These are phyloP conservation scores for Motacilla alba DNA, from an alignment of 2,113 vertebrate species.

Conservation along the genomic window DNA sequence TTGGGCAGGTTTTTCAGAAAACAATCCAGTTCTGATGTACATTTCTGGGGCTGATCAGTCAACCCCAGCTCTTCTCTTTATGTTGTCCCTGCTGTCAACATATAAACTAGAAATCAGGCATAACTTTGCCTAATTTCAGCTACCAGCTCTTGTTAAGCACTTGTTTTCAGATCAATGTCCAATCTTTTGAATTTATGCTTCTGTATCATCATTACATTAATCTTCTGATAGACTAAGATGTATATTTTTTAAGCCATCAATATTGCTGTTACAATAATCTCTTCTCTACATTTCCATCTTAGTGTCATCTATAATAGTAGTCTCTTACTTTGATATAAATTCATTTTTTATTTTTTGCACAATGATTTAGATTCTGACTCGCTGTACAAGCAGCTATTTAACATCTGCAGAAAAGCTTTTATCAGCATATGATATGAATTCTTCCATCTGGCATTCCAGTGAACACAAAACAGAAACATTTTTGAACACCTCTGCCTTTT, in stretches of 20 bases:
- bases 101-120: background rate
- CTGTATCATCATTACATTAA: background rate
- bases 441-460: background rate
- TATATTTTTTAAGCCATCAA: background rate
- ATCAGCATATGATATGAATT: background rate
- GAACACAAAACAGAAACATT: background rate
- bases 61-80: fast-evolving
- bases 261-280: background rate
- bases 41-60: background rate
- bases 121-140: background rate
- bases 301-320: background rate
- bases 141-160: background rate
- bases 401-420: background rate
- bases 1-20: background rate
- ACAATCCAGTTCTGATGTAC: background rate
- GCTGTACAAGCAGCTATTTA: background rate
- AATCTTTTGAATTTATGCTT: background rate
- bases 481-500: background rate
- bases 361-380: background rate
- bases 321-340: background rate
- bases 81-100: background rate
- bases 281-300: background rate
- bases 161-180: background rate
- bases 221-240: background rate
- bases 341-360: background rate